Evolutionary conservation across 2,797 vertebrate species (phyloP).

Genomic region (Chelonia mydas): DNA sequence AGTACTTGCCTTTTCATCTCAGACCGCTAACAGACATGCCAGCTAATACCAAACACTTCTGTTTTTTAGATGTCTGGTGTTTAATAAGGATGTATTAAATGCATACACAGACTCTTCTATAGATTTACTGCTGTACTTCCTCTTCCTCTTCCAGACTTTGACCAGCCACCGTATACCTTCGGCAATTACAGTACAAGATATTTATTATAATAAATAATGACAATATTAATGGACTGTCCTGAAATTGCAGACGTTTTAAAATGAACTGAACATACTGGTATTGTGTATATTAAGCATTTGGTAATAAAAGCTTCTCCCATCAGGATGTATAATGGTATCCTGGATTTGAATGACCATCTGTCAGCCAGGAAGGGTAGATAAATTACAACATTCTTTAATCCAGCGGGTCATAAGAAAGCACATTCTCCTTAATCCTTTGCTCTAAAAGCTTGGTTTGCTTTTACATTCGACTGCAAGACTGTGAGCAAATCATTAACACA

Average conservation of each 20-base stretch:
- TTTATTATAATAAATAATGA: slow-evolving; percentile 36
- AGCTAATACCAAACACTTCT: neutral
- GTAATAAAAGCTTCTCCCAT: slow-evolving; percentile 66
- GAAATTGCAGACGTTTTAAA: slow-evolving; percentile 59
- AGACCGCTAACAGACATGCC: neutral
- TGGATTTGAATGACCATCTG: slow-evolving; percentile 82
- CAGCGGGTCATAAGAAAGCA: slow-evolving; percentile 59
- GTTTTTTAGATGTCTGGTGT: neutral
- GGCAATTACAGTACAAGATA: slow-evolving; percentile 24
- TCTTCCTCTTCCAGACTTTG: neutral
- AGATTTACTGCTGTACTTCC: neutral
- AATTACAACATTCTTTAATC: slow-evolving; percentile 77
- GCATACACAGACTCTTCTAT: neutral
- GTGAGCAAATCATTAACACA: slow-evolving; percentile 18
- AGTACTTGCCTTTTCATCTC: neutral
- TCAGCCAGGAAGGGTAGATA: slow-evolving; percentile 77
- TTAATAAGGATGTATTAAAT: neutral
- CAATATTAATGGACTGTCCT: slow-evolving; percentile 12
- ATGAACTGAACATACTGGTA: slow-evolving; percentile 64
- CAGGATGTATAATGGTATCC: slow-evolving; percentile 66
- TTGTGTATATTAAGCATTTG: slow-evolving; percentile 68
- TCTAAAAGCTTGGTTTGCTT: slow-evolving; percentile 56
- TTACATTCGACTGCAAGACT: neutral
- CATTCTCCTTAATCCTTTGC: slow-evolving; percentile 70
- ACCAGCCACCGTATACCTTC: neutral